Base-by-base conservation (phyloP, 1,140 invertebrate genomes). In the Aphis gossypii region DNA sequence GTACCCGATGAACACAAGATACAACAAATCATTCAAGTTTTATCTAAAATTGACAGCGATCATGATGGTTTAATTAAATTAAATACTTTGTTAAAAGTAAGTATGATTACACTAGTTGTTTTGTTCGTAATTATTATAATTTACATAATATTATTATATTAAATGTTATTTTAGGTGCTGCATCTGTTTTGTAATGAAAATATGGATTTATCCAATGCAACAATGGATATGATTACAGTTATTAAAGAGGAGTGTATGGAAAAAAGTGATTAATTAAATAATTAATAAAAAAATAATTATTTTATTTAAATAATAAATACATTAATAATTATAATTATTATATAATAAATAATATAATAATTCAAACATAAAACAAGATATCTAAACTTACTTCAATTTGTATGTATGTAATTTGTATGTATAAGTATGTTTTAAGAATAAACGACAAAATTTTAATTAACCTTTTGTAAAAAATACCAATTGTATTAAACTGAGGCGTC, bases 51-150 rank as follows among this genome's bases (percentile, higher is more conserved):
- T 94, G 99, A 99, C 95, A 97, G 97, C 88, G 98, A 99, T 95
- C 96, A 97, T 93, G 99, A 99, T 96, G 99, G 99, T 56, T 96
- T 97, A 93, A 97, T 99, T 94, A 98, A 98, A 95, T 96, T 99
- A 88, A 98, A 98, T 95, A 97, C 98, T 95, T 98, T 99, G 93
- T 95, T 99, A 60, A 99, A 98, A 97, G 98, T 99, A 96, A 95
- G 95, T 94, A 51, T 44, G 23, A 44, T 76, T 76, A 38, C 0
- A 35, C 44, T 46, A 46, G 35, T 44, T 92, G 44, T 68, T 21
- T 94, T 76, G 14, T 83, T 86, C 68, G n/a, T 20, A 89, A 90
- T 8, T 90, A 25, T 48, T 41, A 68, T 51, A 44, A 91, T 56
- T 48, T 90, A 54, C 38, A 25, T 23, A 89, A 30, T 41, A 41